These are phyloP conservation scores for Aphelenchoides bicaudatus DNA, from an alignment of 2,888 invertebrate genomes.

Conservation along the genomic window DNA sequence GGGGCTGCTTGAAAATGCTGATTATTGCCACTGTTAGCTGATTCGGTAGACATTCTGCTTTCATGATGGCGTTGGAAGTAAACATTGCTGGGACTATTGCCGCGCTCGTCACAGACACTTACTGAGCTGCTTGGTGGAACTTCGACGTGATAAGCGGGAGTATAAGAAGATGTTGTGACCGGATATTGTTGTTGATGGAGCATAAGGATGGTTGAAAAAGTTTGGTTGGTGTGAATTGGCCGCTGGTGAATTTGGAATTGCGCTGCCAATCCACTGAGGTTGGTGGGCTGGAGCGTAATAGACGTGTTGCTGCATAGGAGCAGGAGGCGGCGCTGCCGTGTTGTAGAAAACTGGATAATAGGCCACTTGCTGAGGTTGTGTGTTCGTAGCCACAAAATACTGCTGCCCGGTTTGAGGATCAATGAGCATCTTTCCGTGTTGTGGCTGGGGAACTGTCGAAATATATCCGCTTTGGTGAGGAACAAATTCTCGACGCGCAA, in stretches of 20 bases:
- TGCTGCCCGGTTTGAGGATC: constrained; percentile 40
- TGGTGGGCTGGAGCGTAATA: constrained; percentile 5
- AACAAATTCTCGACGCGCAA: constrained; percentile 15
- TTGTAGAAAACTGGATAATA: constrained; percentile 35
- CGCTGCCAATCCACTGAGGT: constrained; percentile 2
- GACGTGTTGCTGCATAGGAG: constrained; percentile 1
- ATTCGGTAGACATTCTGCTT: constrained; percentile 33
- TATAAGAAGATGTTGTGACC: constrained; percentile 5
- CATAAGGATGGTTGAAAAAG: neutral
- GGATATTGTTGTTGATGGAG: constrained; percentile 2
- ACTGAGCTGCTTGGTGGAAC: constrained; percentile 33
- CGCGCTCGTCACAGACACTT: constrained; percentile 25
- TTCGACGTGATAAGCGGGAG: constrained; percentile 31
- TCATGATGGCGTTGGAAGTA: constrained; percentile 35
- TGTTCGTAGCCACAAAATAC: constrained; percentile 33
- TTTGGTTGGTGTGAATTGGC: neutral
- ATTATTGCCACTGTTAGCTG: constrained; percentile 22
- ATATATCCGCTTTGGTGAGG: neutral
- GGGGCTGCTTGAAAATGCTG: constrained; percentile 14
- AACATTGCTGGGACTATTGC: constrained; percentile 15
- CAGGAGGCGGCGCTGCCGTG: constrained; percentile 19
- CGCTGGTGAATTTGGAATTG: constrained; percentile 1
- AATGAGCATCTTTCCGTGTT: constrained; percentile 30
- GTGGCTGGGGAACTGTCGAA: constrained; percentile 6
- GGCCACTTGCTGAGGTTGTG: constrained; percentile 28